phyloP scores from a whole-genome alignment of 2,797 vertebrate genomes.

The Argyrosomus regius region DNA sequence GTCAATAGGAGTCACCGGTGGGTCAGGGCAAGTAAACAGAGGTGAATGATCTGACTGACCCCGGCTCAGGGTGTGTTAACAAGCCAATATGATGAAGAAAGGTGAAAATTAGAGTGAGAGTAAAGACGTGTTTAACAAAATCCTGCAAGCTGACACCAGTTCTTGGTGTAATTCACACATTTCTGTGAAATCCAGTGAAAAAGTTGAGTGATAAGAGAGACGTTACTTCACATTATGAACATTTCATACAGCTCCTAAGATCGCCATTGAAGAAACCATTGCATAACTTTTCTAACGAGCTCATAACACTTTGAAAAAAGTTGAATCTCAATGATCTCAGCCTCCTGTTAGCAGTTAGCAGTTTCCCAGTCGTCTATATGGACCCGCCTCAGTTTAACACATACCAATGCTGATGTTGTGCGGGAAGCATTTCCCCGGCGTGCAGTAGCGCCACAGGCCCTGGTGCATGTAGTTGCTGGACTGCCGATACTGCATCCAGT shows the following conservation, averaged over 20 bases:
- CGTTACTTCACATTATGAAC: background rate
- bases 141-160: too few relatives aligned
- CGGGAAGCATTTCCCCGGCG: slow-evolving; percentile 81
- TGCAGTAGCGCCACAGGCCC: slow-evolving; percentile 84
- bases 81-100: slow-evolving; percentile 4
- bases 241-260: background rate
- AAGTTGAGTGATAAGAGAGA: background rate
- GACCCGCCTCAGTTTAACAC: background rate
- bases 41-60: slow-evolving; percentile 19
- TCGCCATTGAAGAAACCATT: background rate
- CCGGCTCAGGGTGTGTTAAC: slow-evolving; percentile 4
- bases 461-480: slow-evolving; percentile 86
- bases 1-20: slow-evolving; percentile 55
- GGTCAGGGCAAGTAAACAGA: slow-evolving; percentile 33
- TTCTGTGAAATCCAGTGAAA: background rate
- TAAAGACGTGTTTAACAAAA: background rate
- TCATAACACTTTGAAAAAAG: background rate
- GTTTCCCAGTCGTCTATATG: background rate
- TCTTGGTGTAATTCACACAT: background rate
- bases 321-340: background rate
- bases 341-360: background rate
- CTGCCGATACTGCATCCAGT: slow-evolving; percentile 86
- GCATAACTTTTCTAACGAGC: background rate
- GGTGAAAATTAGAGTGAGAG: background rate
- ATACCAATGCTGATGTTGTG: slow-evolving; percentile 82